Conservation (phyloP, 1,140 invertebrate species). For the Drosophila ohnishii region DNA sequence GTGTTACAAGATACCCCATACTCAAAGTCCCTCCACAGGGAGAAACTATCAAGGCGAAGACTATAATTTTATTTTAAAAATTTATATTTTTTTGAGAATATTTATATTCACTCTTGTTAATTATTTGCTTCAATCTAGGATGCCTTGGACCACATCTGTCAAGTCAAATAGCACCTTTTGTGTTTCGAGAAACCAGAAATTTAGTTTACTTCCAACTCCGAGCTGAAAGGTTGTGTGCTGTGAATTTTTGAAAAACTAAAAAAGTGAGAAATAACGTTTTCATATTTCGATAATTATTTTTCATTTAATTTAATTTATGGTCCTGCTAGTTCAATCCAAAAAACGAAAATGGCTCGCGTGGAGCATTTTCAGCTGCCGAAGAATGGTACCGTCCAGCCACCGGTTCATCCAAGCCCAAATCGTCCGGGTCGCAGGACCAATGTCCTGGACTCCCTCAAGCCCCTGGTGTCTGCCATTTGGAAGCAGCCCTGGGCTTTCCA, state of each 20-base stretch:
- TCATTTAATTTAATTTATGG: not conserved
- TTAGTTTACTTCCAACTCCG: not conserved
- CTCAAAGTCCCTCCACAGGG: constrained; percentile 9
- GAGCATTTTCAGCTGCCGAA: constrained; percentile 10
- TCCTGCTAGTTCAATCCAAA: not conserved
- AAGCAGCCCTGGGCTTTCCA: constrained; percentile 2
- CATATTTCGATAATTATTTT: not conserved
- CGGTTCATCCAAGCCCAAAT: constrained; percentile 24
- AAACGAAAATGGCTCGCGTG: not conserved
- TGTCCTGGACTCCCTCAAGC: constrained; percentile 14
- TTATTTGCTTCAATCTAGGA: too few relatives aligned
- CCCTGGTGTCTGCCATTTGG: constrained; percentile 7
- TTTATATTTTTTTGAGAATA: too few relatives aligned
- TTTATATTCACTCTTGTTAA: too few relatives aligned
- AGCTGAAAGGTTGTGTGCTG: not conserved
- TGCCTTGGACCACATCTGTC: not conserved
- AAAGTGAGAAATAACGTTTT: not conserved
- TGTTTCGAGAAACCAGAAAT: too few relatives aligned
- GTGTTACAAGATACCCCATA: constrained; percentile 54
- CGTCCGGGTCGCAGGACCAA: constrained; percentile 24
- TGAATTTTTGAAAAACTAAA: not conserved
- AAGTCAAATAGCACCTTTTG: too few relatives aligned
- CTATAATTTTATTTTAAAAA: too few relatives aligned
- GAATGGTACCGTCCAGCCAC: constrained; percentile 39
- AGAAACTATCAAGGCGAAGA: not conserved